Evolutionary conservation across 2,113 vertebrate genomes (phyloP).

Genomic region (Eurystomus gularis): DNA sequence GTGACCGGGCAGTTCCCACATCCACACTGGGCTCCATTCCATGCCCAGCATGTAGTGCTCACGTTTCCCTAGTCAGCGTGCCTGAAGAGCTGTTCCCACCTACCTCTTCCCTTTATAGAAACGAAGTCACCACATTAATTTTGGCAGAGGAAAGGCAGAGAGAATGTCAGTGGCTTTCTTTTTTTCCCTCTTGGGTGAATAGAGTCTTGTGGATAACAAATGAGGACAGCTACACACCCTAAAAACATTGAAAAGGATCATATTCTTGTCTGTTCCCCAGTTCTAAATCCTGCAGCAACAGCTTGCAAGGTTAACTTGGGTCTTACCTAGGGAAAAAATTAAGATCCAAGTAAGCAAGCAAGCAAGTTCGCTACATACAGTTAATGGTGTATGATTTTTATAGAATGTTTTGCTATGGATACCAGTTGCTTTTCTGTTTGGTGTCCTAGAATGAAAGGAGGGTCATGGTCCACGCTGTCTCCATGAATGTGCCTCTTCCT

Average conservation of each 20-base stretch:
- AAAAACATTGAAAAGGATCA: neutral
- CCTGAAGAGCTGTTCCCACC: neutral
- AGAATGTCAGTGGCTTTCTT: neutral
- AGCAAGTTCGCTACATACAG: neutral
- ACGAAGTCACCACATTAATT: neutral
- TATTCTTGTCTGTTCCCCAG: neutral
- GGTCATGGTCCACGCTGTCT: neutral
- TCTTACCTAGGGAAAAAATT: neutral
- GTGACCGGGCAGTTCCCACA: neutral
- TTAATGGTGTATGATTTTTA: neutral
- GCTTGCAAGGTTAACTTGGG: neutral
- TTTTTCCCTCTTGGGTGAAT: neutral
- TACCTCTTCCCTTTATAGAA: slow-evolving; percentile 20
- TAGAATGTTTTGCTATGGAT: neutral
- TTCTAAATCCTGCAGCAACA: slow-evolving; percentile 12
- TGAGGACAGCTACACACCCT: neutral
- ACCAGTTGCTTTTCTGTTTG: neutral
- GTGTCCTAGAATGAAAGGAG: neutral
- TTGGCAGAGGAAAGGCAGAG: neutral
- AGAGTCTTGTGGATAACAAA: neutral
- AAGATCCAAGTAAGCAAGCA: neutral
- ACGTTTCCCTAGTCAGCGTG: neutral
- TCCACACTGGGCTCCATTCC: neutral
- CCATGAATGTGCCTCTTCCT: neutral
- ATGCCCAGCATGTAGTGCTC: neutral